These are phyloP conservation scores for Coenobita brevimanus DNA, from an alignment of 1,140 invertebrate species.

Conservation along the genomic window DNA sequence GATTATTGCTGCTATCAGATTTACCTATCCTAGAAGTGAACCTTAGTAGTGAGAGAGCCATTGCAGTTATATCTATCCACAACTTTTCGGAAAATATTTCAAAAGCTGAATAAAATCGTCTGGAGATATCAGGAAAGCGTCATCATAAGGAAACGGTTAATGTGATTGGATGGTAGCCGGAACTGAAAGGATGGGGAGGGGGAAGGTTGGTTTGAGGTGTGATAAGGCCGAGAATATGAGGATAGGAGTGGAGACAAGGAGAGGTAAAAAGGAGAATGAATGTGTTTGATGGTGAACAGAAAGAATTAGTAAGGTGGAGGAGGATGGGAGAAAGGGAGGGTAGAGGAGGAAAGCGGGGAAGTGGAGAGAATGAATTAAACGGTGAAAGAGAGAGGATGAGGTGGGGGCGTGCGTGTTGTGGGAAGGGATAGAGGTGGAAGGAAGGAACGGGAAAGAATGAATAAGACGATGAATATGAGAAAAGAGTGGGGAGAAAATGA, in stretches of 20 bases:
- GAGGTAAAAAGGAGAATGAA: not conserved
- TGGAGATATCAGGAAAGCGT: too few species aligned
- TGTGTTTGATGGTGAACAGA: not conserved
- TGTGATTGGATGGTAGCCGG: too few species aligned
- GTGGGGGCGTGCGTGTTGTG: not conserved
- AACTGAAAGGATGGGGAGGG: too few species aligned
- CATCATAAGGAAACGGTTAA: too few species aligned
- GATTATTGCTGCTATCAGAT: too few species aligned
- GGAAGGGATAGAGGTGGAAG: not conserved
- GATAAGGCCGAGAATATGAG: not conserved
- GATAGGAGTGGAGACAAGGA: not conserved
- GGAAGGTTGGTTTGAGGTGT: not conserved
- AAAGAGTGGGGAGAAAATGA: not conserved
- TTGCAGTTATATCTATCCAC: too few species aligned
- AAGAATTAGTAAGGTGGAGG: not conserved
- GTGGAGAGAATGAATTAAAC: not conserved
- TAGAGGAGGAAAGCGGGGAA: not conserved
- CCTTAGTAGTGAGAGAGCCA: too few species aligned
- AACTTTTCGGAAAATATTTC: too few species aligned
- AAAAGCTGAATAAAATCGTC: too few species aligned
- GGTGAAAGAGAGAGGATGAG: not conserved
- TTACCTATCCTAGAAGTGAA: too few species aligned
- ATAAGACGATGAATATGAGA: not conserved
- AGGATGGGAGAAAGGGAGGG: too few species aligned
- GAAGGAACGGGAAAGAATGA: not conserved